Conservation (phyloP, 2,888 invertebrate genomes). For the Molorchus minor region DNA sequence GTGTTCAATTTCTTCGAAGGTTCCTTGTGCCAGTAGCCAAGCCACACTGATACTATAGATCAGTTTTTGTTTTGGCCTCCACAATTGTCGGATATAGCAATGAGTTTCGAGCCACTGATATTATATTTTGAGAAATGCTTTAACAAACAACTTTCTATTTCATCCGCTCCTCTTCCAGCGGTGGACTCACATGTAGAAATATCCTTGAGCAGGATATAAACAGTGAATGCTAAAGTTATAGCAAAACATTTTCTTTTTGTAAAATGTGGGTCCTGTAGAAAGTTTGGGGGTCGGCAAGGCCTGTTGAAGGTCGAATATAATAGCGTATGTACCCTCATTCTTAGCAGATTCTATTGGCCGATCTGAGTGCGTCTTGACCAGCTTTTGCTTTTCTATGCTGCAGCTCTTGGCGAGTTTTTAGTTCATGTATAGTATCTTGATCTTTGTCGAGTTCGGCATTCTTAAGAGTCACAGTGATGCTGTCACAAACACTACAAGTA, state of each 20-base stretch:
- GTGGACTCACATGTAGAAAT: constrained; percentile 23
- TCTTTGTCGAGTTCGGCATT: constrained; percentile 13
- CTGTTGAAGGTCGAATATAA: constrained; percentile 23
- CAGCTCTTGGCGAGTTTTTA: constrained; percentile 20
- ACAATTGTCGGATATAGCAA: constrained; percentile 30
- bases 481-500: constrained; percentile 27
- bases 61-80: constrained; percentile 32
- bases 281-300: constrained; percentile 27
- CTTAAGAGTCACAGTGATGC: constrained; percentile 18
- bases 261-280: constrained; percentile 28
- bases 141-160: constrained; percentile 24
- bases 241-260: constrained; percentile 25
- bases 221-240: constrained; percentile 24
- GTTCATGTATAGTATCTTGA: constrained; percentile 11
- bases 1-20: constrained; percentile 9
- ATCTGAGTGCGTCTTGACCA: constrained; percentile 23
- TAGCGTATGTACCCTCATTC: constrained; percentile 17
- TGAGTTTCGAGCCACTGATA: constrained; percentile 19
- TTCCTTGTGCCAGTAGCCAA: constrained; percentile 18
- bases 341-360: constrained; percentile 17
- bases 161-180: constrained; percentile 21
- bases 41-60: constrained; percentile 24
- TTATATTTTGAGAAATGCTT: constrained; percentile 24
- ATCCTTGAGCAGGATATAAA: constrained; percentile 18
- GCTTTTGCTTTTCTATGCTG: constrained; percentile 33